Percentiles rank a stretch among this genome's conserved stretches.
Evolutionary conservation across 2,113 vertebrate species (phyloP).

Genomic region (Vulpes ferrilata): DNA sequence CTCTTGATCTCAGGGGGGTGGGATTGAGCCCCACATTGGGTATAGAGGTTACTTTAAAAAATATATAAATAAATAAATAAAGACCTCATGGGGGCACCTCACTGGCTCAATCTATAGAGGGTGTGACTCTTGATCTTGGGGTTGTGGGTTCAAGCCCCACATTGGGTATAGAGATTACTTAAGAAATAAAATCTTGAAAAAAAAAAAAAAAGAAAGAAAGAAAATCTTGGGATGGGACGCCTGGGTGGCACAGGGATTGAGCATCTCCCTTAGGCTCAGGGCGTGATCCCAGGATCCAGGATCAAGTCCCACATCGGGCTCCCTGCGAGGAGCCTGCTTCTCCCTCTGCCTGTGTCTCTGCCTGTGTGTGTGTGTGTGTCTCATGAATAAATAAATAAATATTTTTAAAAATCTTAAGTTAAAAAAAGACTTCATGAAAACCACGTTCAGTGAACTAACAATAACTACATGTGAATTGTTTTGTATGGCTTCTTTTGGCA

Average conservation of each 20-base stretch:
- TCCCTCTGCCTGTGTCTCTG: too few relatives aligned
- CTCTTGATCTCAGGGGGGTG: not conserved
- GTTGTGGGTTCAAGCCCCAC: not conserved
- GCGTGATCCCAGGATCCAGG: too few relatives aligned
- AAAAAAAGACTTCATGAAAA: not conserved
- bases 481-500: slow-evolving; percentile 30
- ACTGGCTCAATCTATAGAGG: not conserved
- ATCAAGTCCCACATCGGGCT: too few relatives aligned
- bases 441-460: not conserved
- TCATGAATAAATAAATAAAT: too few relatives aligned
- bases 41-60: not conserved
- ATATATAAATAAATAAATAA: not conserved
- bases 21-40: not conserved
- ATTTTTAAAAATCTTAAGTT: too few relatives aligned
- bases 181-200: not conserved
- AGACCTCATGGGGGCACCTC: not conserved
- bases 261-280: too few relatives aligned
- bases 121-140: not conserved
- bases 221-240: not conserved
- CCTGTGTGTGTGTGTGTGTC: too few relatives aligned
- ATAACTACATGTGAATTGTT: not conserved
- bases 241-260: too few relatives aligned
- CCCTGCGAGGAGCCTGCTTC: too few relatives aligned
- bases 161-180: not conserved
- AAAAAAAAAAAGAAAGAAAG: not conserved